Evolutionary conservation across 2,888 invertebrate genomes (phyloP).

Genomic region (Portevinia maculata): DNA sequence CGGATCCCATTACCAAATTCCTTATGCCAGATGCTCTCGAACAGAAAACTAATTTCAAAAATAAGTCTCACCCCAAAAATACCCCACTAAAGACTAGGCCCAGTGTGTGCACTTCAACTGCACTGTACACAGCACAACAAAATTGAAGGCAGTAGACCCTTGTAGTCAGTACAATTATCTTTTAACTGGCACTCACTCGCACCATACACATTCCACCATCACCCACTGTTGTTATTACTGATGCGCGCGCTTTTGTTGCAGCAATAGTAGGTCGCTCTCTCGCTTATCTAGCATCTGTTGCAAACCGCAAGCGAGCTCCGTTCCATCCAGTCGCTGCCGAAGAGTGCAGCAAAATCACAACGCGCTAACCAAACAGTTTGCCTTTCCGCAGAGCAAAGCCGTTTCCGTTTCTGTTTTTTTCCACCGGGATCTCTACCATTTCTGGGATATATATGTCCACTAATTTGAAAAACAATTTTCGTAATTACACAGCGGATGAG

Average conservation of each 20-base stretch:
- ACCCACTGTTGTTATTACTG: constrained; percentile 43
- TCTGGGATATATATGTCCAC: constrained; percentile 77
- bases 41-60: constrained; percentile 32
- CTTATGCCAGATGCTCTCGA: constrained; percentile 14
- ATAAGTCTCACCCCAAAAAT: constrained; percentile 17
- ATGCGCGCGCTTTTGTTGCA: constrained; percentile 7
- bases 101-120: not conserved
- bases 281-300: constrained; percentile 73
- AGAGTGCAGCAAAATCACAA: constrained; percentile 48
- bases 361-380: constrained; percentile 68
- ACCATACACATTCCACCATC: constrained; percentile 52
- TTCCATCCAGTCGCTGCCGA: not conserved
- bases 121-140: not conserved
- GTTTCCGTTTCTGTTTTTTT: constrained; percentile 11
- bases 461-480: constrained; percentile 83
- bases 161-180: constrained; percentile 49
- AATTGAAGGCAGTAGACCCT: constrained; percentile 38
- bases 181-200: constrained; percentile 58
- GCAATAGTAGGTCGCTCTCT: constrained; percentile 67
- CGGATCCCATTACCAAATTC: constrained; percentile 13
- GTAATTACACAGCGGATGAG: constrained; percentile 79
- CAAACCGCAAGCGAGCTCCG: constrained; percentile 20
- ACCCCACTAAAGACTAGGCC: not conserved
- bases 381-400: constrained; percentile 29
- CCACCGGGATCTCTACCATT: constrained; percentile 44